Percentiles rank a stretch among this genome's conserved stretches.
Evolutionary conservation across 2,113 vertebrate species (phyloP).

Genomic region (Hemiprocne comata): DNA sequence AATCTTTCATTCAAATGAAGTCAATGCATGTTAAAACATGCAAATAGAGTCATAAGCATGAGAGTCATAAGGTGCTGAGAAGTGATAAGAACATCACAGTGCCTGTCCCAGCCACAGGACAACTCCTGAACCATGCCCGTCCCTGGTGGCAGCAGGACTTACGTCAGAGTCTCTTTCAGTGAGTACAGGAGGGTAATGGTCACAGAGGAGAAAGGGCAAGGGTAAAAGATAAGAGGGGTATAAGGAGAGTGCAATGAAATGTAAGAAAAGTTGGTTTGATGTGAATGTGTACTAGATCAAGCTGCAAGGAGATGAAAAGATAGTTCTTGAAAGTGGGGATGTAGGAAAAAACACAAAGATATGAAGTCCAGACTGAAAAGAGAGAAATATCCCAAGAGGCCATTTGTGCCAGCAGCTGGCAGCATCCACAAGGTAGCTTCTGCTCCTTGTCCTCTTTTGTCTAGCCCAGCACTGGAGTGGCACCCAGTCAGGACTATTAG

Average conservation of each 20-base stretch:
- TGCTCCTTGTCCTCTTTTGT: not conserved
- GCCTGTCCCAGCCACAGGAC: not conserved
- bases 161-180: not conserved
- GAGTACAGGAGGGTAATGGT: accelerated
- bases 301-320: not conserved
- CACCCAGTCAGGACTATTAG: not conserved
- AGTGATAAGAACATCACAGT: not conserved
- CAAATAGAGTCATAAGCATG: not conserved
- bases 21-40: not conserved
- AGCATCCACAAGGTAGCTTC: not conserved
- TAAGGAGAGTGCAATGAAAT: not conserved
- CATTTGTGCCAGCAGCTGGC: not conserved
- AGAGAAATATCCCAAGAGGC: not conserved
- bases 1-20: not conserved
- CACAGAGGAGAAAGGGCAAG: not conserved
- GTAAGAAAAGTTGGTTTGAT: not conserved
- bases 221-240: not conserved
- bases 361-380: not conserved
- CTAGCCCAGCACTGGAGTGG: not conserved
- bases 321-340: not conserved
- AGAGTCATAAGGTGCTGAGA: not conserved
- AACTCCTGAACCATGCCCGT: not conserved
- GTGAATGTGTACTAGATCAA: not conserved
- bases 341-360: not conserved
- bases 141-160: not conserved